Percentiles rank a stretch among this genome's conserved stretches.
Conservation (phyloP, 2,797 vertebrate species). For the Cyclopterus lumpus region DNA sequence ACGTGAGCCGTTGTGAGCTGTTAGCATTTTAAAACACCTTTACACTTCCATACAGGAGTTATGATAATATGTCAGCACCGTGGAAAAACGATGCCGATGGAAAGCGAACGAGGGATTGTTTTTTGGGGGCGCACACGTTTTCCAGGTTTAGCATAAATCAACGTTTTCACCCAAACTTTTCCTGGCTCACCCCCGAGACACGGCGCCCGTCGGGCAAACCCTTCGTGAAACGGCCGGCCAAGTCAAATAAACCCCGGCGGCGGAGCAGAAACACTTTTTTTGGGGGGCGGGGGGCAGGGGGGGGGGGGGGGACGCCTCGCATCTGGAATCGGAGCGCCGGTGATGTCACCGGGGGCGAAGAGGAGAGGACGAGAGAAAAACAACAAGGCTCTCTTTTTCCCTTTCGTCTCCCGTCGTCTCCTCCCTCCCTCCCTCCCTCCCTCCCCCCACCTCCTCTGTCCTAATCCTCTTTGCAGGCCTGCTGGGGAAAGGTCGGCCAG, state of each 20-base stretch:
- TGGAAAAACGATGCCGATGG: not conserved
- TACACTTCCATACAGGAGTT: not conserved
- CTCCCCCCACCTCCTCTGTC: slow-evolving; percentile 57
- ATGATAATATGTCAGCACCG: not conserved
- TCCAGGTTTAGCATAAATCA: not conserved
- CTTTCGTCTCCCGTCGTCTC: not conserved
- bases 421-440: not conserved
- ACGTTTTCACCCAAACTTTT: not conserved
- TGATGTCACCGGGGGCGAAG: slow-evolving; percentile 91
- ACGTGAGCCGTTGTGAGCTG: not conserved
- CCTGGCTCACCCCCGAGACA: not conserved
- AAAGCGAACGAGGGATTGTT: not conserved
- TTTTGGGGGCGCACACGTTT: no score
- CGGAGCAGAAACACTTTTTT: no score
- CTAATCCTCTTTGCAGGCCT: slow-evolving; percentile 94
- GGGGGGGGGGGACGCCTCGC: slow-evolving; percentile 73
- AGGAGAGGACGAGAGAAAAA: slow-evolving; percentile 87
- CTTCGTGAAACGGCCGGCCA: slow-evolving; percentile 60
- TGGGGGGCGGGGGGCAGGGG: no score
- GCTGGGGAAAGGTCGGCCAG: slow-evolving; percentile 88
- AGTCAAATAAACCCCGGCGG: slow-evolving; percentile 67
- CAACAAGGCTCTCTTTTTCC: slow-evolving; percentile 84
- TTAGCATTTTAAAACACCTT: not conserved
- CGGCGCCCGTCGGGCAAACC: slow-evolving; percentile 4
- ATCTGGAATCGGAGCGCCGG: slow-evolving; percentile 81